Conservation (phyloP, 1,140 invertebrate species). For the Aphis craccivora region DNA sequence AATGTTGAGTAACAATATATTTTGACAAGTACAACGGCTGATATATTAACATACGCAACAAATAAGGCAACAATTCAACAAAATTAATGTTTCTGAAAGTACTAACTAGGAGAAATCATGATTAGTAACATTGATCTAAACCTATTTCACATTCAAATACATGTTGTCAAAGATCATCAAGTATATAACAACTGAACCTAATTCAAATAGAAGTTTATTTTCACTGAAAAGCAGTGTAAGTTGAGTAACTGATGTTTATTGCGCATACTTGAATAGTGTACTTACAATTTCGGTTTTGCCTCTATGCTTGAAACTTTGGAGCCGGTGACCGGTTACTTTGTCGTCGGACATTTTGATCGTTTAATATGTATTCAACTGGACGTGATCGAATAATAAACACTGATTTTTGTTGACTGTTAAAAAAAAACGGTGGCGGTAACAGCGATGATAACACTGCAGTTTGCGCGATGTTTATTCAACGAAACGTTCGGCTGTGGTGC, state of each 20-base stretch:
- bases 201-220: not conserved
- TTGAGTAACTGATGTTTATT: not conserved
- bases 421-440: not conserved
- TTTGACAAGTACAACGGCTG: not conserved
- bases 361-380: not conserved
- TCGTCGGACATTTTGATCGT: slow-evolving; percentile 32
- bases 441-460: not conserved
- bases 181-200: not conserved
- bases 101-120: not conserved
- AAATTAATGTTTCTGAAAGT: not conserved
- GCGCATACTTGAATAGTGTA: not conserved
- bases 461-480: too few species aligned
- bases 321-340: slow-evolving; percentile 26
- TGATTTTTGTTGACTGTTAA: not conserved
- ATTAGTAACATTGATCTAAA: not conserved
- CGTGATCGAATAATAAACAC: not conserved
- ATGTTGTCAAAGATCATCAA: not conserved
- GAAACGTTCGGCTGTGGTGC: not conserved
- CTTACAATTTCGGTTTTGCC: slow-evolving; percentile 55
- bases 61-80: not conserved
- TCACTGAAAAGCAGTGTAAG: too few species aligned
- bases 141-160: not conserved
- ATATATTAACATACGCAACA: not conserved
- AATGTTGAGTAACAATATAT: not conserved
- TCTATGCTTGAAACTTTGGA: slow-evolving; percentile 49